Evolutionary conservation across 2,888 invertebrate species (phyloP).

Genomic region (Nomada flava): DNA sequence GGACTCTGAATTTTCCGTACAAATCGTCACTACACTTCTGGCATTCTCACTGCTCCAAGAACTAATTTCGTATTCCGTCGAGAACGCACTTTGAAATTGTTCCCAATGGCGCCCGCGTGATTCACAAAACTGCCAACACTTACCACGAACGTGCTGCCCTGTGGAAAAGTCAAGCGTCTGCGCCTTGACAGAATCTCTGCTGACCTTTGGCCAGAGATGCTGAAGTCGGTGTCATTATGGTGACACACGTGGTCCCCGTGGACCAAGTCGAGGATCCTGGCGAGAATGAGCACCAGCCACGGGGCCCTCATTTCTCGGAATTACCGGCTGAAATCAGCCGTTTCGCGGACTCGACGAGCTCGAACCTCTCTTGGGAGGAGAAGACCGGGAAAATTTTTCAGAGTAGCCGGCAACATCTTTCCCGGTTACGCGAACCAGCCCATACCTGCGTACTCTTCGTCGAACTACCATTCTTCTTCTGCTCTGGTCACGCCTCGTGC

Average conservation of each 20-base stretch:
- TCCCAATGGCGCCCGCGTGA: neutral
- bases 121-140: conserved; percentile 54
- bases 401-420: conserved; percentile 58
- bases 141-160: conserved; percentile 84
- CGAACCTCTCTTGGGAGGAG: conserved; percentile 49
- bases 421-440: conserved; percentile 45
- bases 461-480: neutral
- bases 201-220: conserved; percentile 46
- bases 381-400: conserved; percentile 43
- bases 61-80: conserved; percentile 17
- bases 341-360: conserved; percentile 26
- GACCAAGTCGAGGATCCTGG: conserved; percentile 58
- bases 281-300: conserved; percentile 66
- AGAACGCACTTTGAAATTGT: neutral
- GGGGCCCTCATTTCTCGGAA: conserved; percentile 68
- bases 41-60: no score
- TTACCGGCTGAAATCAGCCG: conserved; percentile 60
- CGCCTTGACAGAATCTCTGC: conserved; percentile 78
- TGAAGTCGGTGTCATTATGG: conserved; percentile 64
- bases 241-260: conserved; percentile 66
- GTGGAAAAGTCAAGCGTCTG: conserved; percentile 83
- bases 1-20: no score
- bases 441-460: neutral
- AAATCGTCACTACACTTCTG: neutral
- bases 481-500: conserved; percentile 1